Evolutionary conservation across 2,888 invertebrate species (phyloP).

Genomic region (Phyllotreta striolata): DNA sequence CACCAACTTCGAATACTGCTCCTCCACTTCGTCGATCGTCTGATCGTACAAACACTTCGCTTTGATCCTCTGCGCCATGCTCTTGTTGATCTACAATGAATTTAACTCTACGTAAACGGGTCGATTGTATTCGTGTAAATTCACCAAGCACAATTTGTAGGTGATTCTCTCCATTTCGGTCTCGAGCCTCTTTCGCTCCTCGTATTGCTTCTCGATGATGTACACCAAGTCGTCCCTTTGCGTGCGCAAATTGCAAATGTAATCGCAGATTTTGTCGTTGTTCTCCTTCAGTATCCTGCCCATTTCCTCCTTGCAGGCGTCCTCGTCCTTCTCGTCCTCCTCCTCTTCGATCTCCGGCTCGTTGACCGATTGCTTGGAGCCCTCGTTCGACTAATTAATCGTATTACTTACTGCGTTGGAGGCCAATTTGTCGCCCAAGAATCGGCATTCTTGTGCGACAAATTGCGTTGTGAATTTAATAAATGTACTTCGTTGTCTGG

Average conservation of each 20-base stretch:
- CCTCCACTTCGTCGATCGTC: conserved; percentile 53
- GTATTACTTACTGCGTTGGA: too few species aligned
- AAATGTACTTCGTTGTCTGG: too few species aligned
- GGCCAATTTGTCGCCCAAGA: too few species aligned
- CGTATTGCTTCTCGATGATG: conserved; percentile 53
- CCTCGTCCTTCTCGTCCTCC: background rate
- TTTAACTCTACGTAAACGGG: too few species aligned
- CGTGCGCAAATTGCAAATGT: conserved; percentile 47
- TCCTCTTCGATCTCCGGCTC: background rate
- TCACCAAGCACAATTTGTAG: conserved; percentile 55
- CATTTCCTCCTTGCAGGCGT: conserved; percentile 26
- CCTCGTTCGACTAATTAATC: too few species aligned
- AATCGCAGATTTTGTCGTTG: conserved; percentile 53
- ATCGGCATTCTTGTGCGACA: too few species aligned
- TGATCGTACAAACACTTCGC: conserved; percentile 53
- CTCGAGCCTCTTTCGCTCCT: conserved; percentile 51
- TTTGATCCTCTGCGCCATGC: conserved; percentile 51
- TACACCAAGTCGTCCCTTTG: conserved; percentile 52
- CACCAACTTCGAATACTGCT: conserved; percentile 50
- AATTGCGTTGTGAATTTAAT: too few species aligned
- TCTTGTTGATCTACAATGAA: conserved; percentile 49
- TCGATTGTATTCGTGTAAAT: too few species aligned
- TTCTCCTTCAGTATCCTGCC: conserved; percentile 47
- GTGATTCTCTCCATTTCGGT: conserved; percentile 54
- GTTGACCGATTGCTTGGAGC: too few species aligned